Evolutionary conservation across 2,113 vertebrate species (phyloP).

Genomic region (Apteryx owenii): DNA sequence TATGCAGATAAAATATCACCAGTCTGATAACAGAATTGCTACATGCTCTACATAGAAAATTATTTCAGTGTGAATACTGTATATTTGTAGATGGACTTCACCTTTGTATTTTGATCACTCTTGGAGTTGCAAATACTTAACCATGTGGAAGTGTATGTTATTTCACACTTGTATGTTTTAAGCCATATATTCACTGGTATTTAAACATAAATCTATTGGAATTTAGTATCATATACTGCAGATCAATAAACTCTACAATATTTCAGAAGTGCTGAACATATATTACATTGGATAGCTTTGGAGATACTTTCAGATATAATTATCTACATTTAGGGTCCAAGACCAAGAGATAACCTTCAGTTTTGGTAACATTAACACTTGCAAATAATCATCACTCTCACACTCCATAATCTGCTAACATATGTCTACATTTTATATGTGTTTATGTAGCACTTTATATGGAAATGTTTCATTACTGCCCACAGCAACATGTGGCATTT

Average conservation of each 20-base stretch:
- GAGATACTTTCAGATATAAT: constrained; percentile 13
- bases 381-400: constrained; percentile 64
- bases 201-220: constrained; percentile 23
- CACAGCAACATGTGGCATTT: constrained; percentile 71
- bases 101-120: constrained; percentile 21
- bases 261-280: background rate
- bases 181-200: constrained; percentile 27
- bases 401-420: constrained; percentile 66
- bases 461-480: constrained; percentile 68
- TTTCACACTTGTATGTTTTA: constrained; percentile 5
- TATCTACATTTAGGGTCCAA: constrained; percentile 29
- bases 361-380: constrained; percentile 55
- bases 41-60: background rate
- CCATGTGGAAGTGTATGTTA: background rate
- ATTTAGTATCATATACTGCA: background rate
- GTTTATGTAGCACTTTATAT: constrained; percentile 68
- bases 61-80: background rate
- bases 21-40: background rate
- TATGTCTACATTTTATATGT: constrained; percentile 53
- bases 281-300: background rate
- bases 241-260: constrained; percentile 23
- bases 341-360: constrained; percentile 56
- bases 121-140: background rate
- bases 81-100: constrained; percentile 10
- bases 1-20: background rate